Conservation (phyloP, 2,113 vertebrate genomes). For the Petaurus breviceps region DNA sequence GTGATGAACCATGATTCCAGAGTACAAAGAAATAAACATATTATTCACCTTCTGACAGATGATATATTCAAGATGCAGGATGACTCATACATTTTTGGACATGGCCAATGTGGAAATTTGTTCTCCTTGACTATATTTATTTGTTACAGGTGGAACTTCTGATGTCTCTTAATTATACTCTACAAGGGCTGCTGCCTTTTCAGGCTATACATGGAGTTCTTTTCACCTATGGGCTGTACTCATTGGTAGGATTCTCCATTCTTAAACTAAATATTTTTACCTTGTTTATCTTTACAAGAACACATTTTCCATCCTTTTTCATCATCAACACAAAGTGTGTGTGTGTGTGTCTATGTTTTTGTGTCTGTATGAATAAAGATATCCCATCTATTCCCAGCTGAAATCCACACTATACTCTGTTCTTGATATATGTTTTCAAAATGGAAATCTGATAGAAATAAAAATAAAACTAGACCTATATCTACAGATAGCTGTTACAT, state of each 20-base stretch:
- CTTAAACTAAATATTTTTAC: background rate
- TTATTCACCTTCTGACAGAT: background rate
- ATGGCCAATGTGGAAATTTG: background rate
- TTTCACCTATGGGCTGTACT: background rate
- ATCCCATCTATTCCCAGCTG: background rate
- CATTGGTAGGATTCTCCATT: fast-evolving
- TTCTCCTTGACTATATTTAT: background rate
- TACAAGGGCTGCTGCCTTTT: background rate
- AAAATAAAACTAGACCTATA: background rate
- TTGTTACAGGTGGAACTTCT: background rate
- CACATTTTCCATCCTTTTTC: background rate
- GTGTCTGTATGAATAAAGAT: background rate
- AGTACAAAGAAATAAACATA: background rate
- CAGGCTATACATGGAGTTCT: background rate
- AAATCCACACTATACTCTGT: background rate
- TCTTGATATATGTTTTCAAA: background rate
- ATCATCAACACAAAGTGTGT: background rate
- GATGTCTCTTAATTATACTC: background rate
- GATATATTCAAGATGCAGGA: background rate
- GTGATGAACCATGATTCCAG: background rate
- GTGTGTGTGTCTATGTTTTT: too few relatives aligned
- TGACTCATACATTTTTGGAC: background rate
- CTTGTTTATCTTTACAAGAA: background rate
- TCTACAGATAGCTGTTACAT: fast-evolving
- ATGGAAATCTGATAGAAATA: background rate